These are phyloP conservation scores for Ischnus inquisitorius DNA, from an alignment of 2,888 invertebrate genomes.

Conservation along the genomic window DNA sequence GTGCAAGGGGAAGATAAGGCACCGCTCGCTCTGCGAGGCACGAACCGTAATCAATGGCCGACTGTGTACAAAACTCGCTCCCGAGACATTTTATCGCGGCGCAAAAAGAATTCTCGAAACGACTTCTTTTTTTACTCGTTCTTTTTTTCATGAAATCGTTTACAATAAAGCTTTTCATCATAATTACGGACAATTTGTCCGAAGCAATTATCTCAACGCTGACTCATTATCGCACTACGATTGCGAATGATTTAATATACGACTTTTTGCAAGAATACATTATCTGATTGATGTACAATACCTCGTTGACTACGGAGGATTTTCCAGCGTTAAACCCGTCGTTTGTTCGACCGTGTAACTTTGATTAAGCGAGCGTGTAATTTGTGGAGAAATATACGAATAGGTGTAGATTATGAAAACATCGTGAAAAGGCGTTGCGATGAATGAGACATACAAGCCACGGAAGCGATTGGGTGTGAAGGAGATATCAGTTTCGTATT, in stretches of 20 bases:
- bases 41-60: constrained; percentile 82
- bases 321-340: neutral
- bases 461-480: constrained; percentile 60
- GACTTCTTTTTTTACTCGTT: constrained; percentile 6
- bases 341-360: neutral
- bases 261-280: neutral
- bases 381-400: neutral
- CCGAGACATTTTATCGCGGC: constrained; percentile 52
- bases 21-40: constrained; percentile 73
- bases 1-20: constrained; percentile 84
- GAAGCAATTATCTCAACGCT: neutral
- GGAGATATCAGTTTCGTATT: constrained; percentile 63
- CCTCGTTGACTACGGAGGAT: neutral
- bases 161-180: constrained; percentile 21
- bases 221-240: neutral
- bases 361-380: neutral
- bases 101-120: constrained; percentile 17
- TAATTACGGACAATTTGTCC: neutral
- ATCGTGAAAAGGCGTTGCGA: neutral
- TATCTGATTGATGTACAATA: neutral
- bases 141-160: constrained; percentile 11
- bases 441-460: constrained; percentile 49
- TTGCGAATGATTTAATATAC: neutral
- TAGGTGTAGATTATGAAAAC: neutral
- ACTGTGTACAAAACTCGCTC: constrained; percentile 72